phyloP scores from a whole-genome alignment of 2,797 vertebrate genomes.

The Knipowitschia caucasica region DNA sequence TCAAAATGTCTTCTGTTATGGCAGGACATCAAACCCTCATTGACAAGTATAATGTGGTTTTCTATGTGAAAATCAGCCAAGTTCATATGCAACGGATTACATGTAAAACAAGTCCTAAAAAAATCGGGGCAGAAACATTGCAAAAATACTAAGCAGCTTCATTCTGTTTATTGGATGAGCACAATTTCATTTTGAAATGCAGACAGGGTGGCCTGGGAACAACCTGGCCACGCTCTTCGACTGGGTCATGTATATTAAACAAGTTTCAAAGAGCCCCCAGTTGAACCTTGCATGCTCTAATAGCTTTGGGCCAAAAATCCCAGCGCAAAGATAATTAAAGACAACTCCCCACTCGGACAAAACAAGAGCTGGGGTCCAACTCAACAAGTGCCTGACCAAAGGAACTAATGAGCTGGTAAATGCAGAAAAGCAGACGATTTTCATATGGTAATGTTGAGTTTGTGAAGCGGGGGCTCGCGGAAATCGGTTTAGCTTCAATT shows the following conservation, averaged over 20 bases:
- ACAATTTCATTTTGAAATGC: conserved; percentile 43
- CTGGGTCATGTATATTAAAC: conserved; percentile 62
- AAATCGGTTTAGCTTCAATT: conserved; percentile 55
- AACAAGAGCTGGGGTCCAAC: conserved; percentile 64
- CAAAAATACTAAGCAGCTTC: conserved; percentile 28
- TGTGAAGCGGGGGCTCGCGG: conserved; percentile 54
- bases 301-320: conserved; percentile 55
- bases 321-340: conserved; percentile 70
- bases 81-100: neutral
- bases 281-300: conserved; percentile 67
- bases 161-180: conserved; percentile 36
- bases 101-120: neutral
- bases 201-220: conserved; percentile 60
- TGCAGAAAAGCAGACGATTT: conserved; percentile 75
- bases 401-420: conserved; percentile 80
- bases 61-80: neutral
- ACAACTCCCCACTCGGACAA: conserved; percentile 53
- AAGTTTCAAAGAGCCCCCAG: conserved; percentile 55
- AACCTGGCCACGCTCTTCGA: conserved; percentile 31
- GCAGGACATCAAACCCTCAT: too few species aligned
- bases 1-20: too few species aligned
- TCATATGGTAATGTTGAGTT: conserved; percentile 78
- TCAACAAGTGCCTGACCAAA: conserved; percentile 65
- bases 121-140: conserved; percentile 10
- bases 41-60: neutral